A percentile compares a stretch with the other conserved stretches of the same genome.
These are phyloP conservation scores for Epistrophe eligans DNA, from an alignment of 2,888 invertebrate species.

Conservation along the genomic window DNA sequence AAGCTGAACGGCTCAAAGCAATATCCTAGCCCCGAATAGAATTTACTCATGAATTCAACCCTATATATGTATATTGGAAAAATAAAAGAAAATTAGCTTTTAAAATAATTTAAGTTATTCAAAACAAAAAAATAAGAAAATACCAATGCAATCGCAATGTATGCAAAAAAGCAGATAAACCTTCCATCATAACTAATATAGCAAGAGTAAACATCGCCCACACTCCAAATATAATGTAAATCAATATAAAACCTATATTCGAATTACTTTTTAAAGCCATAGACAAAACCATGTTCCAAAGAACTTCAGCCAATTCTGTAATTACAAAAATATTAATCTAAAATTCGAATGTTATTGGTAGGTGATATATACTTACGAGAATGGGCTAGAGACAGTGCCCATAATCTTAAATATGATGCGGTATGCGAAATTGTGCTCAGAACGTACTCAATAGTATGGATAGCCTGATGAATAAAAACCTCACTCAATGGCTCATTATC, in stretches of 20 bases:
- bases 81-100: conserved; percentile 75
- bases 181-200: conserved; percentile 99
- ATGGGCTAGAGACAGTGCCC: conserved; percentile 98
- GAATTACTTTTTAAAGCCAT: conserved; percentile 87
- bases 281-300: conserved; percentile 96
- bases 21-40: conserved; percentile 93
- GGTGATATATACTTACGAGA: conserved; percentile 88
- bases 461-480: conserved; percentile 95
- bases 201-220: conserved; percentile 97
- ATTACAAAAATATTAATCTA: background rate
- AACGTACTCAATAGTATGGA: conserved; percentile 98
- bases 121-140: background rate
- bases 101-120: background rate
- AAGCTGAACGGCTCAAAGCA: conserved; percentile 94
- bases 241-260: conserved; percentile 89
- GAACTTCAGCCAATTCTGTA: conserved; percentile 92
- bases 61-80: conserved; percentile 85
- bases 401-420: conserved; percentile 96
- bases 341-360: too few species aligned
- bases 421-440: conserved; percentile 98
- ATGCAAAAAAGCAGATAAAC: conserved; percentile 99
- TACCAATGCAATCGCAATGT: conserved; percentile 98
- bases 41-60: conserved; percentile 99
- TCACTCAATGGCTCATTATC: conserved; percentile 91
- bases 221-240: conserved; percentile 93